Evolutionary conservation across 2,113 vertebrate species (phyloP).

Genomic region (Orthonyx spaldingii): DNA sequence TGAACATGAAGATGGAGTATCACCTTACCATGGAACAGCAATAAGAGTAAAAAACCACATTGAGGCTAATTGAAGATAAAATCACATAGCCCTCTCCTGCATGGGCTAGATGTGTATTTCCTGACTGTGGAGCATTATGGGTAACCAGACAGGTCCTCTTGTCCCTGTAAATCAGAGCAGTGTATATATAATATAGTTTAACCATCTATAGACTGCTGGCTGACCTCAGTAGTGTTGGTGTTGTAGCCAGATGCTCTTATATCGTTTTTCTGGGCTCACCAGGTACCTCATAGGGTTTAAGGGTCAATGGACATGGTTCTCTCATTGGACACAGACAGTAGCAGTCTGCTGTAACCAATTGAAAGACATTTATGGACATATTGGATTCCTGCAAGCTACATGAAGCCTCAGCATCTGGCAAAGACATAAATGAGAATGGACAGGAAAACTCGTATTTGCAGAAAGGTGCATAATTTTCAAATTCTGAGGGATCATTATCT

Average conservation of each 20-base stretch:
- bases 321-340: neutral
- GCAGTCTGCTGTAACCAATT: neutral
- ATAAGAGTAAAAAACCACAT: neutral
- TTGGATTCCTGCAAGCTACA: neutral
- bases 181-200: neutral
- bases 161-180: neutral
- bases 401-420: neutral
- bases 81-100: neutral
- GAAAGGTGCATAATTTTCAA: neutral
- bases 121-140: neutral
- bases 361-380: neutral
- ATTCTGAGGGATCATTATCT: neutral
- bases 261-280: neutral
- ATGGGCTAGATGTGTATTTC: neutral
- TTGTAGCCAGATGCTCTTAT: neutral
- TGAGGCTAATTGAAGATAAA: neutral
- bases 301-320: neutral
- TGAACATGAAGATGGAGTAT: neutral
- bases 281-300: neutral
- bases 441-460: neutral
- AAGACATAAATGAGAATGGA: neutral
- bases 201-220: rapidly evolving
- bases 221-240: neutral
- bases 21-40: too few relatives aligned
- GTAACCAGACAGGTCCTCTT: neutral